Conservation (phyloP, 1,140 invertebrate genomes). For the Drosophila rufa region DNA sequence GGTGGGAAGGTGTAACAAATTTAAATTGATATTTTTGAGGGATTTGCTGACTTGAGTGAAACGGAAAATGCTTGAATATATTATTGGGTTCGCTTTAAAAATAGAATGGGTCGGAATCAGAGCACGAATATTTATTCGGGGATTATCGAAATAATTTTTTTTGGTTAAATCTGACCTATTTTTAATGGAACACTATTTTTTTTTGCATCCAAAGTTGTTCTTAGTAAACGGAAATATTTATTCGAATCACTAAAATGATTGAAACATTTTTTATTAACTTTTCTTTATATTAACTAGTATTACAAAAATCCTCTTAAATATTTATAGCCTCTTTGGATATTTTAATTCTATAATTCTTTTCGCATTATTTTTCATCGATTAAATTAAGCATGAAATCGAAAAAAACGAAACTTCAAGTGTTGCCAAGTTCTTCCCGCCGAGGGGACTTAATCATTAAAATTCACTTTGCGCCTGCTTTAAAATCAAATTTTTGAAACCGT, state of each 20-base stretch:
- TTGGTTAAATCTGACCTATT: too few species aligned
- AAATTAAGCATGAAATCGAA: conserved; percentile 46
- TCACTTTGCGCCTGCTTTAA: conserved; percentile 74
- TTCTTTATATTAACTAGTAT: too few species aligned
- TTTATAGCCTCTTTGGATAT: not conserved
- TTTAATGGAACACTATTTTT: not conserved
- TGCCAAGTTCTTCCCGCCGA: conserved; percentile 9
- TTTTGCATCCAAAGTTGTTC: not conserved
- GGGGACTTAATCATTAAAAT: conserved; percentile 66
- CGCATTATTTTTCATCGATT: conserved; percentile 24
- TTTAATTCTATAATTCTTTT: not conserved
- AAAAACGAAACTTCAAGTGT: not conserved
- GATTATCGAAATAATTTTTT: not conserved
- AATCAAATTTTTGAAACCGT: conserved; percentile 64
- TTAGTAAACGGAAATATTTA: too few species aligned
- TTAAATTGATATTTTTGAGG: conserved; percentile 10
- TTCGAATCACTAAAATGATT: too few species aligned
- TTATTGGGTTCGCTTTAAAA: not conserved
- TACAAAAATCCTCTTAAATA: too few species aligned
- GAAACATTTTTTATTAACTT: too few species aligned
- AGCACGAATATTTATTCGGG: not conserved
- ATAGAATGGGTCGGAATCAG: not conserved
- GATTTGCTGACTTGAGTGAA: not conserved
- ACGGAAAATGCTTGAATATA: not conserved
- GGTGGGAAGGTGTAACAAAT: conserved; percentile 21